Conservation (phyloP, 2,113 vertebrate species). For the Peromyscus californicus region DNA sequence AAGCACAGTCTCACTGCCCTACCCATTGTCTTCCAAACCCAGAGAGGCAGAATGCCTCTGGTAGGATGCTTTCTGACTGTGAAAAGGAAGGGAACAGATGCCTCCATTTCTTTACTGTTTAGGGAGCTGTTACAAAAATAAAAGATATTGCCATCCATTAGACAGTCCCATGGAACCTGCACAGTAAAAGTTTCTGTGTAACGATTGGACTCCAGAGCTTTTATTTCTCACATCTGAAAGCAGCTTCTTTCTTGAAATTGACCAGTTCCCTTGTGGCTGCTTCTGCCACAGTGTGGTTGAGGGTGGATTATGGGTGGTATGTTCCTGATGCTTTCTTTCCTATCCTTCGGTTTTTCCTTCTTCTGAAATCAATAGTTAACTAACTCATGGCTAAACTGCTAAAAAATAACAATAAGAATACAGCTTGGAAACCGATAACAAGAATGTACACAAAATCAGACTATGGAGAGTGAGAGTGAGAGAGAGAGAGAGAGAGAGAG, state of each 20-base stretch:
- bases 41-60: neutral
- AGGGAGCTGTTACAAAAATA: neutral
- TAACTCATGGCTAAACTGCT: neutral
- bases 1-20: neutral
- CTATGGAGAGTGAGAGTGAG: no score
- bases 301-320: neutral
- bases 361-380: neutral
- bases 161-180: neutral
- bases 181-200: neutral
- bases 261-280: neutral
- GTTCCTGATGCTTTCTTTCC: neutral
- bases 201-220: neutral
- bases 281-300: neutral
- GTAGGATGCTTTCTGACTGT: neutral
- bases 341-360: neutral
- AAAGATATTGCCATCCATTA: neutral
- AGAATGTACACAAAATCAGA: neutral
- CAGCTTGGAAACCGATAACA: neutral
- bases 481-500: neutral
- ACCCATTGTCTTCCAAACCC: neutral
- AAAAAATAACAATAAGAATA: neutral
- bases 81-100: neutral
- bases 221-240: neutral
- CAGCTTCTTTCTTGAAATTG: neutral
- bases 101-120: neutral